These are phyloP conservation scores for Crypturellus tataupa DNA, from an alignment of 2,797 vertebrate species.

Conservation along the genomic window DNA sequence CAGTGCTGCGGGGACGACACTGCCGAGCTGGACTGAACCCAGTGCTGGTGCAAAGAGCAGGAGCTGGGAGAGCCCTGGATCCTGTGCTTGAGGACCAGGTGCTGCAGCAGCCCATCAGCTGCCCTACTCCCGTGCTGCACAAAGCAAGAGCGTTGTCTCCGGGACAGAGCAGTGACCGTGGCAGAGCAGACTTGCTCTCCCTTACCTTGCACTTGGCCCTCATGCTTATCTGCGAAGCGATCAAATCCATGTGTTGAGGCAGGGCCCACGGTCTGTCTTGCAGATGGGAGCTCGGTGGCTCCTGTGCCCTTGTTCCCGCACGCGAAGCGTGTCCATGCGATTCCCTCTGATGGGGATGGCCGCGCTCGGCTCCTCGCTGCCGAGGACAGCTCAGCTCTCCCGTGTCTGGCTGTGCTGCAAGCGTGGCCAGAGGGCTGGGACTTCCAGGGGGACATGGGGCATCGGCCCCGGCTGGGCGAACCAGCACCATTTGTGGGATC, in stretches of 20 bases:
- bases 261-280: background rate
- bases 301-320: background rate
- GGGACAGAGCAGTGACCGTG: background rate
- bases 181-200: background rate
- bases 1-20: background rate
- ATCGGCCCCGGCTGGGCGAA: background rate
- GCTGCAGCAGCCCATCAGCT: background rate
- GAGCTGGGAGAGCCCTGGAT: background rate
- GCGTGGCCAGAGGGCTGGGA: background rate
- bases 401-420: background rate
- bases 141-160: background rate
- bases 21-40: background rate
- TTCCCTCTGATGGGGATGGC: background rate
- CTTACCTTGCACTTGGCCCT: background rate
- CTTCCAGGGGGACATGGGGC: too few species aligned
- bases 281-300: background rate
- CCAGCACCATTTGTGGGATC: too few species aligned
- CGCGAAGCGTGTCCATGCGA: accelerated
- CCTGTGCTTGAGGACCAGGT: background rate
- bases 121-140: background rate
- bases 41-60: background rate
- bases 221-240: background rate
- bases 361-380: background rate
- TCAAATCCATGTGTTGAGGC: background rate
- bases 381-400: background rate